Evolutionary conservation across 2,113 vertebrate species (phyloP).

Genomic region (Tychaedon coryphoeus): DNA sequence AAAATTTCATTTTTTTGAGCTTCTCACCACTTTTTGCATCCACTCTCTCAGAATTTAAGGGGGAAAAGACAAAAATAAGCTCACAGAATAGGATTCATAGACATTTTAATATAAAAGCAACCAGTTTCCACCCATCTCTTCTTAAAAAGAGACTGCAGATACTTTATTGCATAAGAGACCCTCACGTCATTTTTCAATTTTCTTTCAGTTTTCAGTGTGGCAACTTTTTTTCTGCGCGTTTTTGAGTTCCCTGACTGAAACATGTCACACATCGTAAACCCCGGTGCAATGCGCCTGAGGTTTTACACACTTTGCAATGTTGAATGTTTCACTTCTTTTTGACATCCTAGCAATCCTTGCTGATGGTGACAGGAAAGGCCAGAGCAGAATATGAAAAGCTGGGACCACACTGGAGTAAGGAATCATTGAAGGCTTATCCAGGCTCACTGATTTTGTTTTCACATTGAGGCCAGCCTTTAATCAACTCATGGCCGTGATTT

Average conservation of each 20-base stretch:
- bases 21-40: background rate
- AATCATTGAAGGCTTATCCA: background rate
- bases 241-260: background rate
- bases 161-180: background rate
- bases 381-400: background rate
- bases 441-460: background rate
- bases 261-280: background rate
- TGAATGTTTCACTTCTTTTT: background rate
- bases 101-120: background rate
- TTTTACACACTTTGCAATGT: background rate
- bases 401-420: background rate
- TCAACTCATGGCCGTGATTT: background rate
- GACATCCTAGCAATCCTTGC: background rate
- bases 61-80: background rate
- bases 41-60: background rate
- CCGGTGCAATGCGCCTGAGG: rapidly evolving
- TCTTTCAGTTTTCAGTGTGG: background rate
- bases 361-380: background rate
- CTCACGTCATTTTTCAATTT: background rate
- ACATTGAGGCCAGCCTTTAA: background rate
- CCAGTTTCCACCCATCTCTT: background rate
- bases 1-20: background rate
- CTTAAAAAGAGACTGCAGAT: background rate
- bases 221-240: background rate
- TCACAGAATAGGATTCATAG: background rate